Evolutionary conservation across 2,113 vertebrate genomes (phyloP).

Genomic region (Amblyornis subalaris): DNA sequence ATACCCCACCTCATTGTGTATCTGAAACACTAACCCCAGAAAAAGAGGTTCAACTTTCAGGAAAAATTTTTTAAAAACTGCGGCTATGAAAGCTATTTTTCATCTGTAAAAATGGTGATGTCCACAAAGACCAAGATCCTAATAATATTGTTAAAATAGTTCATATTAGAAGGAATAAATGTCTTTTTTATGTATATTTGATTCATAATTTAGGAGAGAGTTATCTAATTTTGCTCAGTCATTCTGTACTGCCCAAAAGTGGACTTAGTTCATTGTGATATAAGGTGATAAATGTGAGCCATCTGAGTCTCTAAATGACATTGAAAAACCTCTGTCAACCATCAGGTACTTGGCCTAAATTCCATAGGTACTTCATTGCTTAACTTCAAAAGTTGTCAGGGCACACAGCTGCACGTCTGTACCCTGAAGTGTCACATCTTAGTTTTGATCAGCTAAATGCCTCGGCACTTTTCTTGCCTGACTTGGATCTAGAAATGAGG

Average conservation of each 20-base stretch:
- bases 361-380: neutral
- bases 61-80: neutral
- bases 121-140: neutral
- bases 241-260: neutral
- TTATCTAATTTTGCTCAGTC: neutral
- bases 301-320: neutral
- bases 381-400: neutral
- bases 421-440: neutral
- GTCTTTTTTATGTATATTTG: neutral
- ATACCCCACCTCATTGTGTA: neutral
- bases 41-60: neutral
- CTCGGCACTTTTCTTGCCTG: neutral
- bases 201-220: neutral
- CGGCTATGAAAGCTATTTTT: neutral
- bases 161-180: neutral
- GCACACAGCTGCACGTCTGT: neutral
- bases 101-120: neutral
- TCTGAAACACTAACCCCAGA: rapidly evolving
- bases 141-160: neutral
- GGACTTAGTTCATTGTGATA: neutral
- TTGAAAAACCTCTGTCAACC: neutral
- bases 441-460: neutral
- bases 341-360: neutral
- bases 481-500: neutral
- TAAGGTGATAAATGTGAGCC: neutral